Percentiles rank a stretch among this genome's conserved stretches.
These are phyloP conservation scores for Habrosyne pyritoides DNA, from an alignment of 2,888 invertebrate genomes.

Conservation along the genomic window DNA sequence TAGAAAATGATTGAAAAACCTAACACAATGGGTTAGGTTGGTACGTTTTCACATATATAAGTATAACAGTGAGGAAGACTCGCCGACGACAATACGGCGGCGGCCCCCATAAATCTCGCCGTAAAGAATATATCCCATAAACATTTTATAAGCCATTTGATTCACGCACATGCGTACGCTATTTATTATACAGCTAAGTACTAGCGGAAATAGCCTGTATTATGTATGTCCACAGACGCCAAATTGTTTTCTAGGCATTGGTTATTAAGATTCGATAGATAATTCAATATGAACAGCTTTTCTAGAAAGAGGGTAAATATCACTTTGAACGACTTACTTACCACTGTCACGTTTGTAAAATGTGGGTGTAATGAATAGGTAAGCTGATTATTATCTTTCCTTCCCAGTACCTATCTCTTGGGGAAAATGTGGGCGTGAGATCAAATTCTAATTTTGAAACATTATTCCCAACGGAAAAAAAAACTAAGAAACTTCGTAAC, in stretches of 20 bases:
- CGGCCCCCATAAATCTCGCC: constrained; percentile 41
- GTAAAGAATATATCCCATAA: constrained; percentile 51
- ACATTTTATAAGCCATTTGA: constrained; percentile 61
- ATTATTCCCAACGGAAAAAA: too few species aligned
- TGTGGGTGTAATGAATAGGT: too few species aligned
- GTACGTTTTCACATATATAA: not conserved
- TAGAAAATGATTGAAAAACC: not conserved
- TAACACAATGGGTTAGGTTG: not conserved
- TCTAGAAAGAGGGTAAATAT: too few species aligned
- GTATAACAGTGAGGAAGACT: not conserved
- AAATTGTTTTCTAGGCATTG: constrained; percentile 1
- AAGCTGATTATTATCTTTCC: too few species aligned
- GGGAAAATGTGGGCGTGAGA: too few species aligned
- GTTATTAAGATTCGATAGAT: not conserved
- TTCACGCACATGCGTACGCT: constrained; percentile 42
- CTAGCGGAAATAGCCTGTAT: constrained; percentile 6
- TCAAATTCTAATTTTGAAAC: too few species aligned
- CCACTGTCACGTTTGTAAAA: too few species aligned
- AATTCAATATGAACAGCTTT: too few species aligned
- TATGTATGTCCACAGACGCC: constrained; percentile 6
- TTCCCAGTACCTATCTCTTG: too few species aligned
- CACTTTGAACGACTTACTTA: too few species aligned
- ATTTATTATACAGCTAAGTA: constrained; percentile 27
- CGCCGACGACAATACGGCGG: constrained; percentile 30
- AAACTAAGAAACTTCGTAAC: too few species aligned